Conservation (phyloP, 1,140 invertebrate genomes). For the Spodoptera frugiperda region DNA sequence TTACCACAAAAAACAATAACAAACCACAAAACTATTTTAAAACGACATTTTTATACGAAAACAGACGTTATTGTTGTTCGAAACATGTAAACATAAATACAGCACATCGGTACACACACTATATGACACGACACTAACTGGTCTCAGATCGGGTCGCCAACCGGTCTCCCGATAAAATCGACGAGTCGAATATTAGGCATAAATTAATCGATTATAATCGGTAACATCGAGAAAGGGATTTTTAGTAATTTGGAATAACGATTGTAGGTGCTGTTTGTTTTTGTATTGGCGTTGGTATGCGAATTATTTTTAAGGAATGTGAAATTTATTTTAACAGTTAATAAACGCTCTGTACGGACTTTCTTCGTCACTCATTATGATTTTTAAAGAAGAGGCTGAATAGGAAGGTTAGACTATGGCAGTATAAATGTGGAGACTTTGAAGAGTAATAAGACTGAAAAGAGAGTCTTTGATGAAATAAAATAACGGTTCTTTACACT, state of each 20-base stretch:
- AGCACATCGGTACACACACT: not conserved
- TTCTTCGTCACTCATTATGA: too few species aligned
- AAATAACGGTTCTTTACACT: too few species aligned
- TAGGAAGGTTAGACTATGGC: too few species aligned
- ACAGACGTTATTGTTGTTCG: constrained; percentile 28
- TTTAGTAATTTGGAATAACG: constrained; percentile 36
- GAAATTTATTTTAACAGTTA: not conserved
- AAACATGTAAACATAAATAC: constrained; percentile 31
- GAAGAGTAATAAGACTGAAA: too few species aligned
- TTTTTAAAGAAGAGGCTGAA: too few species aligned
- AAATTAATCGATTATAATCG: constrained; percentile 80
- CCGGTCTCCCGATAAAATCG: constrained; percentile 61
- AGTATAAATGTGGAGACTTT: too few species aligned
- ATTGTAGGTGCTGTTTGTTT: not conserved
- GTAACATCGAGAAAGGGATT: constrained; percentile 17
- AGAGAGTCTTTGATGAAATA: too few species aligned
- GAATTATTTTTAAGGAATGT: too few species aligned
- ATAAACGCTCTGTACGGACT: too few species aligned
- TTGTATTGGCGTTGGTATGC: too few species aligned
- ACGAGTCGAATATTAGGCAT: constrained; percentile 65
- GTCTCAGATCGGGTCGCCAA: constrained; percentile 35
- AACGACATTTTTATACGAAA: constrained; percentile 35
- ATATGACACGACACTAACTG: constrained; percentile 22
- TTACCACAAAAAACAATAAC: not conserved
- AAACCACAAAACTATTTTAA: constrained; percentile 2